Percentiles rank a stretch among this genome's conserved stretches.
Conservation (phyloP, 2,113 vertebrate genomes). For the Bos indicus region DNA sequence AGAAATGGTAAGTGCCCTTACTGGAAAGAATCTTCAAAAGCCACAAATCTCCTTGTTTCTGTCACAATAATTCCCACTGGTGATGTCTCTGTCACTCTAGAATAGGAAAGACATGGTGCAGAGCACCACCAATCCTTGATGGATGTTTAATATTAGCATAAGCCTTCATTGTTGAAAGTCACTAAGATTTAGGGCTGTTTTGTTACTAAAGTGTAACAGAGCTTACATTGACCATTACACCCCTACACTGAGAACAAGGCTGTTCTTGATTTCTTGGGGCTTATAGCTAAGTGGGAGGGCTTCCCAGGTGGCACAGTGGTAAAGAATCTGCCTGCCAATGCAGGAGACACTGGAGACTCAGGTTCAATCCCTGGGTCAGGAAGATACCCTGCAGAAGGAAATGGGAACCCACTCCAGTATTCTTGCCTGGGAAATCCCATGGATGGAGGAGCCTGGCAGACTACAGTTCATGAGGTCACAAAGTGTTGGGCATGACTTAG, state of each 20-base stretch:
- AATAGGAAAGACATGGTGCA: background rate
- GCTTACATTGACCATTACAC: background rate
- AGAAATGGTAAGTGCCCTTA: background rate
- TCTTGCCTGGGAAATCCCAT: background rate
- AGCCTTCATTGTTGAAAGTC: background rate
- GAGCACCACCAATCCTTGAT: background rate
- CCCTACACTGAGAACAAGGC: background rate
- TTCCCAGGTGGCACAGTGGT: background rate
- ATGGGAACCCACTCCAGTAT: background rate
- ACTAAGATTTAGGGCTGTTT: background rate
- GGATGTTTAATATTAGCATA: background rate
- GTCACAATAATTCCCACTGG: background rate
- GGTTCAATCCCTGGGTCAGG: background rate
- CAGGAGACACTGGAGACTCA: background rate
- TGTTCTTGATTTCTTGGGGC: background rate
- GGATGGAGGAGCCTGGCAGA: background rate
- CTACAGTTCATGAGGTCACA: background rate
- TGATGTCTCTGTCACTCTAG: background rate
- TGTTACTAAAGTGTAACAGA: background rate
- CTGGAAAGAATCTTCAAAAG: background rate
- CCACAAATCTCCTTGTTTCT: background rate
- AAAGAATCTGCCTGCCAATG: background rate
- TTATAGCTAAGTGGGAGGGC: background rate
- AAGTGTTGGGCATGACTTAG: background rate
- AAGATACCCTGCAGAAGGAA: background rate